These are phyloP conservation scores for Zosterops hypoxanthus DNA, from an alignment of 2,113 vertebrate species.

Conservation along the genomic window DNA sequence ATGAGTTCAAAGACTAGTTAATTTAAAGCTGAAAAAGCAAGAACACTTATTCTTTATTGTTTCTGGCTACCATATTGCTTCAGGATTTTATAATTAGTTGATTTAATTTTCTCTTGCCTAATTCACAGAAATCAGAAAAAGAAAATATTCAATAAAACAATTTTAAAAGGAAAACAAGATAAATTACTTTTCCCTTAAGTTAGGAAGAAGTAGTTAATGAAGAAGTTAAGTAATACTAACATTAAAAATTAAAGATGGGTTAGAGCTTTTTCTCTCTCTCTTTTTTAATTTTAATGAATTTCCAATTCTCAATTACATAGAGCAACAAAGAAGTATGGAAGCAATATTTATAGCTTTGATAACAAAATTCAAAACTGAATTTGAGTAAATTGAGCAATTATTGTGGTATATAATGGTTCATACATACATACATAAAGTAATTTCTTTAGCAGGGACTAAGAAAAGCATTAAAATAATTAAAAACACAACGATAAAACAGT, in stretches of 20 bases:
- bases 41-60: not conserved
- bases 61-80: not conserved
- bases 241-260: not conserved
- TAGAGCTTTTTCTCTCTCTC: not conserved
- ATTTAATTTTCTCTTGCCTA: constrained; percentile 16
- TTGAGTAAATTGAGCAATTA: not conserved
- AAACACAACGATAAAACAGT: not conserved
- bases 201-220: not conserved
- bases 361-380: not conserved
- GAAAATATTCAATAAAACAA: not conserved
- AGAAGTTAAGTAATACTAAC: not conserved
- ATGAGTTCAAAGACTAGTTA: not conserved
- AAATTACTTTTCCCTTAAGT: not conserved
- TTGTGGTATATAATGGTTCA: not conserved
- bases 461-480: not conserved
- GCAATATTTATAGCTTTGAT: not conserved
- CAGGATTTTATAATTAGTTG: not conserved
- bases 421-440: not conserved
- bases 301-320: not conserved
- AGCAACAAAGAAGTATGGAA: not conserved
- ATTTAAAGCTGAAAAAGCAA: not conserved
- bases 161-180: not conserved
- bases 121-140: not conserved
- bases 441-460: not conserved
- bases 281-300: not conserved